Conservation (phyloP, 2,797 vertebrate genomes). For the Prionace glauca region DNA sequence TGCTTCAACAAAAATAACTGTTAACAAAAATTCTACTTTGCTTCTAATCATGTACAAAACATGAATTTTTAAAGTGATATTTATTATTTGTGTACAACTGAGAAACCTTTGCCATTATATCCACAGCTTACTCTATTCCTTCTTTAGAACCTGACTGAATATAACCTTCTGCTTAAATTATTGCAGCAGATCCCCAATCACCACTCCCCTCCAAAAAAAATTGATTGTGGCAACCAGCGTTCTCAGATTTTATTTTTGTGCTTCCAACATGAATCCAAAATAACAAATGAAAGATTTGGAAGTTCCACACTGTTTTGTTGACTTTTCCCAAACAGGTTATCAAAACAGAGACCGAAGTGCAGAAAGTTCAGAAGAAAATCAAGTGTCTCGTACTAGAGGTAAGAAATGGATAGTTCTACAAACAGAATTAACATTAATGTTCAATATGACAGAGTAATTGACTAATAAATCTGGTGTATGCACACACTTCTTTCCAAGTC, state of each 20-base stretch:
- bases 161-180: background rate
- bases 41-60: background rate
- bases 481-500: background rate
- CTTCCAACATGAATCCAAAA: background rate
- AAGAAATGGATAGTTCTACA: background rate
- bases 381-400: background rate
- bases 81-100: background rate
- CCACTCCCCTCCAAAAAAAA: background rate
- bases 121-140: background rate
- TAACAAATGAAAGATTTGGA: conserved; percentile 3
- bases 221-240: background rate
- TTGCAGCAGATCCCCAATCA: background rate
- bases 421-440: background rate
- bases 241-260: background rate
- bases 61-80: background rate
- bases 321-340: conserved; percentile 12
- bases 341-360: background rate
- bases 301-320: background rate
- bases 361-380: conserved; percentile 32
- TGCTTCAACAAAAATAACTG: background rate
- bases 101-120: background rate
- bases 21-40: background rate
- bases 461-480: background rate
- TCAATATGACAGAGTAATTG: background rate
- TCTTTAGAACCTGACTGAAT: background rate